phyloP scores from a whole-genome alignment of 2,797 vertebrate species.

The Danio tinwini region DNA sequence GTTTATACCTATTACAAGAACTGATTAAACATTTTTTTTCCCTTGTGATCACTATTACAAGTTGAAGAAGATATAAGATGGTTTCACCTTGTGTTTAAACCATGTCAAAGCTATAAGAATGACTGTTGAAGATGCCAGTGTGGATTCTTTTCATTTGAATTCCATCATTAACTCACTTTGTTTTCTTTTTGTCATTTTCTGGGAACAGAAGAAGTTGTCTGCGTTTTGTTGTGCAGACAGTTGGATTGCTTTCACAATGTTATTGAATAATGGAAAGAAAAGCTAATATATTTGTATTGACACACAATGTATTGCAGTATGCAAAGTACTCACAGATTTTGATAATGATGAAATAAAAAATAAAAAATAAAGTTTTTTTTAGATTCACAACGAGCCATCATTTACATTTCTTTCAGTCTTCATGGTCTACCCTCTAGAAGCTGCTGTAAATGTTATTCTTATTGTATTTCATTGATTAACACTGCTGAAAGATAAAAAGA shows the following conservation, averaged over 20 bases:
- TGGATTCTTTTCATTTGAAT: conserved; percentile 3
- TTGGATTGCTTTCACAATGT: conserved; percentile 68
- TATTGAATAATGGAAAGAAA: conserved; percentile 70
- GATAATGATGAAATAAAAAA: conserved; percentile 70
- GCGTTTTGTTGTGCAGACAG: conserved; percentile 60
- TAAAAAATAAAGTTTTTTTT: conserved; percentile 32
- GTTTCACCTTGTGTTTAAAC: conserved; percentile 2
- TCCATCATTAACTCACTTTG: conserved; percentile 31
- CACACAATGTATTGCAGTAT: conserved; percentile 74
- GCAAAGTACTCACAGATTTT: conserved; percentile 76
- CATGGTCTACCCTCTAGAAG: background rate
- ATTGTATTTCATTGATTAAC: background rate
- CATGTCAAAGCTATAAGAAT: background rate
- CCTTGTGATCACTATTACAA: background rate
- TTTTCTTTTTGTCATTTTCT: conserved; percentile 46
- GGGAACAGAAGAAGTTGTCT: conserved; percentile 59
- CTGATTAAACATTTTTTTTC: no score
- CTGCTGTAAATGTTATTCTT: background rate
- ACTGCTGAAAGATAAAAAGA: no score
- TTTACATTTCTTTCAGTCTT: background rate
- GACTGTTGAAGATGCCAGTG: background rate
- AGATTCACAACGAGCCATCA: background rate
- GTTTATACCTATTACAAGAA: background rate
- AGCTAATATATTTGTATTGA: conserved; percentile 84
- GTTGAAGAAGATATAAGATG: background rate